Evolutionary conservation across 2,797 vertebrate species (phyloP), one percentile per base, ranked within the genome.

Genomic region (Acomys russatus): DNA sequence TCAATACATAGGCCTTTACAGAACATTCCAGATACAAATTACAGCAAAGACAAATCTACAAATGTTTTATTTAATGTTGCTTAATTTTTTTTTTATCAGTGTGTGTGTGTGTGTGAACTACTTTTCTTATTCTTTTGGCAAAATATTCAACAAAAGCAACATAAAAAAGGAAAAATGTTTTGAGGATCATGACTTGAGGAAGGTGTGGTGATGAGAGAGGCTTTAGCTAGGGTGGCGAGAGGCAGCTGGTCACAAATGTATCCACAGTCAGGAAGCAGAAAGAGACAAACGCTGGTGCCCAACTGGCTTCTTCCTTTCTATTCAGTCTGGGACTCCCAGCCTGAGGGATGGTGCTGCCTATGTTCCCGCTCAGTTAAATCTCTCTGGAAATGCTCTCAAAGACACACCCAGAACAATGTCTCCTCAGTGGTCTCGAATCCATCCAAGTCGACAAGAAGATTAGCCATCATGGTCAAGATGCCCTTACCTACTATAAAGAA

Each of bases 61-160:
- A 79, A 77, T 76, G 15, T 86, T 91, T 94, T 82, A 33, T 77
- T 92, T 94, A 82, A 86, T 91, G 59, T 82, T 22, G 15, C 30
- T 66, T 79, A 44, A 78, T 78, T 54, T 90, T 78, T 44, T 15
- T 79, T 74, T 79, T 59, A 49, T 68, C 15, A 30, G 8, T 49
- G 44, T 44, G 44, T 44, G 44, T 23, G 33, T 66, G 6, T 84
- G 38, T 8, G 6, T 85, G 23, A 33, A 49, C 49, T 30, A 49
- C 1, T 84, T 84, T 84, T 66, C 28, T 85, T 33, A 51, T 70
- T 51, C 6, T 54, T 84, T 9, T 2, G 18, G 33, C 44, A 68
- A 85, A 85, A 68, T n/a, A 33, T 49, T n/a, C 3, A 30, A 33
- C 15, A 66, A 51, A 66, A 51, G 9, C 44, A 20, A 49, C 17